Evolutionary conservation across 2,797 vertebrate species (phyloP).

Genomic region (Ptychobarbus kaznakovi): DNA sequence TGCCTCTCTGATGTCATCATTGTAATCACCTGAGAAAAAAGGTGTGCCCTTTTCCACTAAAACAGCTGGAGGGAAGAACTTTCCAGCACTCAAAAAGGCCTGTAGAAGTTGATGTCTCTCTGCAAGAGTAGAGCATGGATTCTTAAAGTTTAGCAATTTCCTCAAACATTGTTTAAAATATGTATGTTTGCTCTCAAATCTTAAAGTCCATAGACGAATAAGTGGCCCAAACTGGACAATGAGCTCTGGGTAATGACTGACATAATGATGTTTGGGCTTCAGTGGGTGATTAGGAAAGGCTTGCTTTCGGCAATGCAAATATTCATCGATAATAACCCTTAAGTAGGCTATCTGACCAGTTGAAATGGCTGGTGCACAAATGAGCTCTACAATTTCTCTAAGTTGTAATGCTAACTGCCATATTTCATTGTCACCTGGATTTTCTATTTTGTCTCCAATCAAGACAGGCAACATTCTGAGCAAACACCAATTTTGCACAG

Average conservation of each 20-base stretch:
- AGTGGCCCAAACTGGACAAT: background rate
- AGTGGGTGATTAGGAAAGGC: too few species aligned
- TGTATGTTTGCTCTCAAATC: background rate
- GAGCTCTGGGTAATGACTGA: background rate
- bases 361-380: background rate
- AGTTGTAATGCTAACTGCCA: background rate
- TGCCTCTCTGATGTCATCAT: constrained; percentile 7
- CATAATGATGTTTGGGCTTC: background rate
- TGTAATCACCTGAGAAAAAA: background rate
- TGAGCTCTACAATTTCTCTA: background rate
- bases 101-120: background rate
- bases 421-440: background rate
- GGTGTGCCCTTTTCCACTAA: background rate
- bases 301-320: background rate
- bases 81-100: background rate
- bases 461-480: background rate
- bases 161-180: background rate
- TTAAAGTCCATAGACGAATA: background rate
- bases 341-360: background rate
- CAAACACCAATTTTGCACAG: background rate
- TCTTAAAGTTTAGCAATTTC: background rate
- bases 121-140: background rate
- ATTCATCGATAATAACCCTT: background rate
- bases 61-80: background rate
- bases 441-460: background rate